These are phyloP conservation scores for Chymomyza caudatula DNA, from an alignment of 2,888 invertebrate genomes.

Conservation along the genomic window DNA sequence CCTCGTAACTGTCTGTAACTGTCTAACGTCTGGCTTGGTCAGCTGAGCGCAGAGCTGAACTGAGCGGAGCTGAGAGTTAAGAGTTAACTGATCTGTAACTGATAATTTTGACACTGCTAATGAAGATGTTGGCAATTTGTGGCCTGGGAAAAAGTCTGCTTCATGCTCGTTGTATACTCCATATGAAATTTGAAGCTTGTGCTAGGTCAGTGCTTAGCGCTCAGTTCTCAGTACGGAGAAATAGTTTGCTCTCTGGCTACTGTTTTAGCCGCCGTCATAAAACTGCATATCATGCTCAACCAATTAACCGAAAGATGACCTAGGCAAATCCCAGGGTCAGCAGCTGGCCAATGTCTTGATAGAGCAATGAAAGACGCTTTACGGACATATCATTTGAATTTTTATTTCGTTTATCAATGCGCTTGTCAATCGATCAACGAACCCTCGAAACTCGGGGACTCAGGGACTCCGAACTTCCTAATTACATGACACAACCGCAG, in stretches of 20 bases:
- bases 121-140: constrained; percentile 48
- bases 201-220: background rate
- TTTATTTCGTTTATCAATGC: constrained; percentile 10
- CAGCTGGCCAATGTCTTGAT: constrained; percentile 33
- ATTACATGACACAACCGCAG: constrained; percentile 69
- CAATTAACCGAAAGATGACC: constrained; percentile 35
- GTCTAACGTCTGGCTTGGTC: too few relatives aligned
- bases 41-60: background rate
- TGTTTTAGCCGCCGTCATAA: background rate
- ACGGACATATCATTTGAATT: constrained; percentile 33
- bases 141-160: constrained; percentile 43
- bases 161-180: too few relatives aligned
- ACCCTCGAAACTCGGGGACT: background rate
- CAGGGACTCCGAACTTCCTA: constrained; percentile 40
- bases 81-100: background rate
- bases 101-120: constrained; percentile 27
- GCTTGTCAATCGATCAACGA: constrained; percentile 27
- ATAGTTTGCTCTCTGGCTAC: background rate
- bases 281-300: constrained; percentile 44
- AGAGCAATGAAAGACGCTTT: constrained; percentile 17
- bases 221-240: background rate
- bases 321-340: background rate
- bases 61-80: background rate
- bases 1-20: too few relatives aligned
- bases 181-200: background rate